phyloP scores from a whole-genome alignment of 2,113 vertebrate species.

The Oophaga pumilio region DNA sequence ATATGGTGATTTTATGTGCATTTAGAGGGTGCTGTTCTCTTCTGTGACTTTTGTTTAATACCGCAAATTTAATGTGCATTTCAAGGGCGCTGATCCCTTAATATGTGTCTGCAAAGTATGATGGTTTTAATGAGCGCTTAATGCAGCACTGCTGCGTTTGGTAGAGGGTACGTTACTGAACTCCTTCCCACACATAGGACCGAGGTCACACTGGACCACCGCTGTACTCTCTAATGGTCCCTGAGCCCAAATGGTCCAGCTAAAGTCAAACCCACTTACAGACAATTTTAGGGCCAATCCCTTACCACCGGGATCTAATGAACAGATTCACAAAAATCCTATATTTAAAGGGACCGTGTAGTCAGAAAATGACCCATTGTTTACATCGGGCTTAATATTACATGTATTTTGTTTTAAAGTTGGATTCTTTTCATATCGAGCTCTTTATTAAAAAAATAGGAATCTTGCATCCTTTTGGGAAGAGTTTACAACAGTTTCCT shows the following conservation, averaged over 20 bases:
- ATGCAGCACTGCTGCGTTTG: background rate
- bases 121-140: conserved; percentile 22
- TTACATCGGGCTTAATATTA: no score
- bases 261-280: no score
- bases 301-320: background rate
- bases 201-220: background rate
- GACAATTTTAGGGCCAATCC: background rate
- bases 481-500: no score
- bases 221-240: background rate
- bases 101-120: conserved; percentile 21
- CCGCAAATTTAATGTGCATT: conserved; percentile 33
- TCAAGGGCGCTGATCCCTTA: conserved; percentile 24
- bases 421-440: no score
- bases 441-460: no score
- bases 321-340: background rate
- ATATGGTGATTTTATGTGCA: conserved; percentile 48
- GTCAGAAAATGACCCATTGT: no score
- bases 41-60: conserved; percentile 41
- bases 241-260: background rate
- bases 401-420: no score
- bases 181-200: background rate
- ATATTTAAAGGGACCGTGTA: no score
- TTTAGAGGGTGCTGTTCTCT: conserved; percentile 46
- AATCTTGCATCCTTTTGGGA: no score
- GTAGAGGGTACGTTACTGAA: conserved; percentile 1